phyloP scores from a whole-genome alignment of 2,113 vertebrate species.

The Macquaria ambigua region DNA sequence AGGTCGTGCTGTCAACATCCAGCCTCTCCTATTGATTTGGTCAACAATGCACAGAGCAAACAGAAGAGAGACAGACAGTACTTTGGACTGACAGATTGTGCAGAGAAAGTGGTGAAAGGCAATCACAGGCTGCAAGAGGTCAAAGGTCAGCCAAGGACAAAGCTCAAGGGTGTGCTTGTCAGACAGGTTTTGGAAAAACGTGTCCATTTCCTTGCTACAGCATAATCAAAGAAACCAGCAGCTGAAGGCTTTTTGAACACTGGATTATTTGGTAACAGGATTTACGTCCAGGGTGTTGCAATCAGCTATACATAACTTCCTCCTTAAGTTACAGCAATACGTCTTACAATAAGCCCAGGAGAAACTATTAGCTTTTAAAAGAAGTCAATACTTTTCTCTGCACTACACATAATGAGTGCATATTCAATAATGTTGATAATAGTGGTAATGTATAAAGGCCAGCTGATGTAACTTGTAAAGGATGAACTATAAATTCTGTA shows the following conservation, averaged over 20 bases:
- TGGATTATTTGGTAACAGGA: not conserved
- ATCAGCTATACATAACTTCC: conserved; percentile 9
- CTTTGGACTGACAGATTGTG: conserved; percentile 27
- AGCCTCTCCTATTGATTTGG: conserved; percentile 8
- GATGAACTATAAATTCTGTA: not conserved
- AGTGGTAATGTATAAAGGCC: not conserved
- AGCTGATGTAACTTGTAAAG: no score
- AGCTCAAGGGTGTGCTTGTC: not conserved
- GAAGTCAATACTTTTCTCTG: not conserved
- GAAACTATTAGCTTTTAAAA: not conserved
- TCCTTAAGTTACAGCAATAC: not conserved
- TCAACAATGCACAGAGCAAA: conserved; percentile 33
- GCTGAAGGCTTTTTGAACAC: not conserved
- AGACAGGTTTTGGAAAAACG: not conserved
- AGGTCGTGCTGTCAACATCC: not conserved
- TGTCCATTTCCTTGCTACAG: not conserved
- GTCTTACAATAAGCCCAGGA: not conserved
- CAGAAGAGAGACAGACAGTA: not conserved
- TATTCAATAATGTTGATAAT: not conserved
- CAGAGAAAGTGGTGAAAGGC: conserved; percentile 1
- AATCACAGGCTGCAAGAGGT: conserved; percentile 4
- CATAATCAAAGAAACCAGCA: not conserved
- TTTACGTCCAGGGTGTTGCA: not conserved
- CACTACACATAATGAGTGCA: not conserved
- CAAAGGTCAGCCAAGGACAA: conserved; percentile 32